Evolutionary conservation across 2,797 vertebrate genomes (phyloP).

Genomic region (Rhinoraja longicauda): DNA sequence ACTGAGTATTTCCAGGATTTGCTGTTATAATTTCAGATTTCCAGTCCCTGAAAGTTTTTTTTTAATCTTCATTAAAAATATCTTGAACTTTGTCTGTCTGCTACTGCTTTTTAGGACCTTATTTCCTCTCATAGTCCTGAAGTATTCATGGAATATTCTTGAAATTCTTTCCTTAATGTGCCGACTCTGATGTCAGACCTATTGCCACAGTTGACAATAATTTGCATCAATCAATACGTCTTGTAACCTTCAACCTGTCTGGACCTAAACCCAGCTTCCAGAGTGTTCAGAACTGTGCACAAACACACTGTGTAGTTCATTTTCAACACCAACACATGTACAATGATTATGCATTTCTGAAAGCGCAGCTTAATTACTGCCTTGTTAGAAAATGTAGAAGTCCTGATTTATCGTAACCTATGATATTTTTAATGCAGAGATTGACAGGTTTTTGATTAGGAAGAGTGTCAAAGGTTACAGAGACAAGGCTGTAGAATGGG

Average conservation of each 20-base stretch:
- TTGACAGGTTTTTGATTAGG: no score
- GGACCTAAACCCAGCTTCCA: not conserved
- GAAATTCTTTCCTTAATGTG: not conserved
- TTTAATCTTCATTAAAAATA: no score
- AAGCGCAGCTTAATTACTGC: not conserved
- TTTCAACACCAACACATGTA: not conserved
- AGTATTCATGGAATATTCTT: conserved; percentile 16
- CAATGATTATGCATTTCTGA: not conserved
- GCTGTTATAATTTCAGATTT: no score
- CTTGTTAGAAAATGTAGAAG: not conserved
- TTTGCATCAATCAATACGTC: not conserved
- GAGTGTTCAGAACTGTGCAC: not conserved
- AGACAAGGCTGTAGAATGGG: no score
- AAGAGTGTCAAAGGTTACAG: no score
- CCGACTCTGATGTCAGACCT: not conserved
- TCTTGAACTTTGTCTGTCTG: not conserved
- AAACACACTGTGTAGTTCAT: not conserved
- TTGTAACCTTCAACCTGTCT: not conserved
- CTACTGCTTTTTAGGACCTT: not conserved
- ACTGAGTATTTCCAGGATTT: no score
- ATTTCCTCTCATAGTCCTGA: not conserved
- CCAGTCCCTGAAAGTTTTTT: no score
- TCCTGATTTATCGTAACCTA: not conserved
- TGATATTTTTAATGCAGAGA: no score
- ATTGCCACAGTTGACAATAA: not conserved